Conservation (phyloP, 1,140 invertebrate species). For the Bombus affinis region DNA sequence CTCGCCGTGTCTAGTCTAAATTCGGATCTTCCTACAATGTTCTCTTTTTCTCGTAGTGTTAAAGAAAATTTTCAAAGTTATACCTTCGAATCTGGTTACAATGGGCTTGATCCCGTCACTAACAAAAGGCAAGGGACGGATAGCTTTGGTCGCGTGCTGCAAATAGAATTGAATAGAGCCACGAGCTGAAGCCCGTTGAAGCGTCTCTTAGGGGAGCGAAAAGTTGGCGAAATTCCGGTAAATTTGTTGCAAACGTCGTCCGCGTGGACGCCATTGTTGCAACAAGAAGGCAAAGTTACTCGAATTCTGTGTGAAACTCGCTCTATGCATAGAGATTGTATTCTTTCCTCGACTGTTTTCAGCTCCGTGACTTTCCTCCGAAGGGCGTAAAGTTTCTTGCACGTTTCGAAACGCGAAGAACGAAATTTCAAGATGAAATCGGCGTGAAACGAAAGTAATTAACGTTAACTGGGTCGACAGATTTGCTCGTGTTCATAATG, state of each 20-base stretch:
- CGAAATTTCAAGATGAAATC: background rate
- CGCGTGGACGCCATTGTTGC: background rate
- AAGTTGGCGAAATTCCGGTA: background rate
- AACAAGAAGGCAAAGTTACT: too few species aligned
- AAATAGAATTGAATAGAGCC: conserved; percentile 3
- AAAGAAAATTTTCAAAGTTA: background rate
- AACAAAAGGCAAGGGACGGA: background rate
- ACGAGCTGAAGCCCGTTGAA: background rate
- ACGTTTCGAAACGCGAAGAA: background rate
- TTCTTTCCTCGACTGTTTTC: conserved; percentile 8
- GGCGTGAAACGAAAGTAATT: background rate
- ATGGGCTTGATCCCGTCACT: background rate
- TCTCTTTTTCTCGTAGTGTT: background rate
- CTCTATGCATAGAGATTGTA: background rate
- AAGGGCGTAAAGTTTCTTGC: background rate
- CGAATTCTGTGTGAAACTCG: background rate
- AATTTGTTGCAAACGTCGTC: conserved; percentile 2
- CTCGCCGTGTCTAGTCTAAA: too few species aligned
- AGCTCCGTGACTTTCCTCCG: background rate
- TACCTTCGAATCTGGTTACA: background rate
- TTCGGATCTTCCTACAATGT: too few species aligned
- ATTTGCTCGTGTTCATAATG: background rate
- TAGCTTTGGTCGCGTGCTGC: background rate
- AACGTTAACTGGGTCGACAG: background rate
- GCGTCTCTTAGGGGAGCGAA: background rate